Conservation (phyloP, 92 coral and sea anemone species). For the Muricea muricata region DNA sequence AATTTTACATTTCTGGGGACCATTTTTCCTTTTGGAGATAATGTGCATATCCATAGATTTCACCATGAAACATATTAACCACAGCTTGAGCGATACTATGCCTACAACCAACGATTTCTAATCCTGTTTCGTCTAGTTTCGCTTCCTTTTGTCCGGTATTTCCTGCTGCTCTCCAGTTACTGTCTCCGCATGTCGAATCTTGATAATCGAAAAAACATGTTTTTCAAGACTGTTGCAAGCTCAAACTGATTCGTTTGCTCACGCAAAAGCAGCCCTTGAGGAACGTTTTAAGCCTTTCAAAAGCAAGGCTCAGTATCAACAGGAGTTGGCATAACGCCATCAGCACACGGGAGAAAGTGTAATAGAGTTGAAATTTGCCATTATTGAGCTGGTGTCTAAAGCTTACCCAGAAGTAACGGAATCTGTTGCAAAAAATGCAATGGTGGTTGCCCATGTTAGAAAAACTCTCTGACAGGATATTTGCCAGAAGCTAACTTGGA, state of each 20-base stretch:
- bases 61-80: constrained; percentile 54
- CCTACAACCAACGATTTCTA: constrained; percentile 51
- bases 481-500: neutral
- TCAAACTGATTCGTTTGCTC: neutral
- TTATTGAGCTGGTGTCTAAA: neutral
- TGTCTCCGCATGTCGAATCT: constrained; percentile 14
- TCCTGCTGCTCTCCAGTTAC: neutral
- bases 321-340: neutral
- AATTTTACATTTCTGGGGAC: constrained; percentile 20
- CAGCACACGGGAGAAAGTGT: neutral
- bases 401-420: constrained; percentile 6
- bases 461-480: no score
- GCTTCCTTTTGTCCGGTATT: neutral
- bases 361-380: neutral
- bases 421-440: no score
- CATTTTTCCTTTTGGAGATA: constrained; percentile 39
- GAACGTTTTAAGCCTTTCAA: neutral
- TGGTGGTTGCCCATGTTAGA: no score
- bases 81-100: constrained; percentile 52
- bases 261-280: neutral
- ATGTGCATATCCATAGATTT: constrained; percentile 60
- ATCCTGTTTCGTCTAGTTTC: constrained; percentile 28
- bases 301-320: neutral
- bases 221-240: neutral
- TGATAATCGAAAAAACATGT: no score